Percentiles rank a stretch among this genome's conserved stretches.
These are phyloP conservation scores for Leptothorax acervorum DNA, from an alignment of 2,888 invertebrate species.

Conservation along the genomic window DNA sequence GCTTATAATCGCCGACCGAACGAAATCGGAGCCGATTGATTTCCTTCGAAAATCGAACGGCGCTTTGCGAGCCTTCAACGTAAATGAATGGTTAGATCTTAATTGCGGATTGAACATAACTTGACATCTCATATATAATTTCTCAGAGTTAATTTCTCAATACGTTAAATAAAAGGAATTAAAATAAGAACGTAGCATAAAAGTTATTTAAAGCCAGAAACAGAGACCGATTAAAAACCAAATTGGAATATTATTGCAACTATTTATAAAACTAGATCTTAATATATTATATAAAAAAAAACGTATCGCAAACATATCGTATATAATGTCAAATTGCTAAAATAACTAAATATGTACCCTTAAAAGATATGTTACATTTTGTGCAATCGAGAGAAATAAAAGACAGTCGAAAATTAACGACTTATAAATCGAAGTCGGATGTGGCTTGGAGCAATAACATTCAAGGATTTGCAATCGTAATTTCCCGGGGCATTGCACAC, in stretches of 20 bases:
- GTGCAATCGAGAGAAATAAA: not conserved
- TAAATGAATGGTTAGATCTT: slow-evolving; percentile 45
- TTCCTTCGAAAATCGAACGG: slow-evolving; percentile 53
- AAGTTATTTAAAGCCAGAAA: not conserved
- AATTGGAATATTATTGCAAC: not conserved
- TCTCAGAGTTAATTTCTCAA: not conserved
- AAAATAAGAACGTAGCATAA: slow-evolving; percentile 5
- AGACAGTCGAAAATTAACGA: not conserved
- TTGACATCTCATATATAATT: slow-evolving; percentile 32
- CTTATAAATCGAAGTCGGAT: not conserved
- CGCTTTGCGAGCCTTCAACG: slow-evolving; percentile 1
- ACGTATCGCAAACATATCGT: not conserved
- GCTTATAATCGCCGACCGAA: slow-evolving; percentile 53
- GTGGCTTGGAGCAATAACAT: not conserved
- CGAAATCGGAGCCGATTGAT: slow-evolving; percentile 56
- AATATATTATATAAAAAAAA: not conserved
- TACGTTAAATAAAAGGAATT: not conserved
- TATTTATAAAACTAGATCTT: not conserved
- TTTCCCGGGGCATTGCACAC: not conserved
- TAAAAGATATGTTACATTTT: too few relatives aligned
- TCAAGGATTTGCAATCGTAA: slow-evolving; percentile 24
- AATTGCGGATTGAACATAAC: slow-evolving; percentile 18
- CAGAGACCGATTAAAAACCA: not conserved
- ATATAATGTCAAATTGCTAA: not conserved
- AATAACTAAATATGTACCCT: not conserved